Evolutionary conservation across 2,113 vertebrate genomes (phyloP).

Genomic region (Cygnus buccinator): DNA sequence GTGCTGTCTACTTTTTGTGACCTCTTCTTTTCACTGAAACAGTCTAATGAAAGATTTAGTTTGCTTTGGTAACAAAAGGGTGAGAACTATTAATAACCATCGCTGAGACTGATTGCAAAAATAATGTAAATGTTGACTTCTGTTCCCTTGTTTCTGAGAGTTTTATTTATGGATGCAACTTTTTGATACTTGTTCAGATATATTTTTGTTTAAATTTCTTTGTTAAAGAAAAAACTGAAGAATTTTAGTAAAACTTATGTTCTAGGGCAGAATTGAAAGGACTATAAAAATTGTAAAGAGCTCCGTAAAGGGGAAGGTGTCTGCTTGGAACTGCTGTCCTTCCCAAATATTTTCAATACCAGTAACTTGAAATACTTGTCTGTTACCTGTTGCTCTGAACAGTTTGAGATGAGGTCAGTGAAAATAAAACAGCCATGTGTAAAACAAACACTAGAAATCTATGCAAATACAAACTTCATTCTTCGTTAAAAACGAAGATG

Average conservation of each 20-base stretch:
- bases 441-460: background rate
- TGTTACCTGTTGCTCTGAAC: background rate
- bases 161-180: background rate
- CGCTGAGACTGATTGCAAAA: background rate
- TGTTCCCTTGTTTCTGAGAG: background rate
- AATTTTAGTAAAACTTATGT: background rate
- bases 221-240: background rate
- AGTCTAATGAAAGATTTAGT: background rate
- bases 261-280: background rate
- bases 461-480: background rate
- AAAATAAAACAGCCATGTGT: background rate
- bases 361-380: background rate
- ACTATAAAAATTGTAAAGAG: background rate
- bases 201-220: background rate
- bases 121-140: background rate
- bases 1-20: background rate
- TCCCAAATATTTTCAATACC: background rate
- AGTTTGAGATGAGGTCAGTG: background rate
- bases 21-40: background rate
- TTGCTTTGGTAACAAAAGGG: background rate
- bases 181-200: background rate
- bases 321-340: background rate
- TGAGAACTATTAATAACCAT: background rate
- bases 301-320: background rate
- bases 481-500: background rate